Base-by-base conservation (phyloP, 2,113 vertebrate genomes). In the Rhombomys opimus region DNA sequence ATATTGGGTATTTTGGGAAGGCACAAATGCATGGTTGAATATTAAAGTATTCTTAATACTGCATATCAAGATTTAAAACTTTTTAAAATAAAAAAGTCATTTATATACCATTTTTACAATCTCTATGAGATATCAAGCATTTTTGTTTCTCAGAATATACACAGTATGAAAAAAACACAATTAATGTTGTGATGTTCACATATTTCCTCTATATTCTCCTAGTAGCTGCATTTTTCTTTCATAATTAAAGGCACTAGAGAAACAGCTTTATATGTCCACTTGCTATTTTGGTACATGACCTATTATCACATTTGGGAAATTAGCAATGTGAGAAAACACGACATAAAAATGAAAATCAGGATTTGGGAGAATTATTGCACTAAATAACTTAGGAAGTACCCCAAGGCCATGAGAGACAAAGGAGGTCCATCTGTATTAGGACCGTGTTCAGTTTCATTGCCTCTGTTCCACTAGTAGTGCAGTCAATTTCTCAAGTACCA, bases 391-490 rank as follows among this genome's bases (percentile, higher is more conserved):
- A 90, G 75, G 81, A 97, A 85, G 88, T 80, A 80, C 41, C 38
- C 41, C 92, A 95, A 96, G 75, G 92, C 73, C 87, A 92, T 81
- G 50, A 57, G 93, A 90, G n/a, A 98, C 63, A 94, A 93, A 35
- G 92, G 85, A 85, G 67, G 54, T 88, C 90, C 92, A 97, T 95
- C 90, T 93, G 93, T 92, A 80, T 93, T 38, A 90, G 18, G 67
- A 75, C n/a, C 59, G 7, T 9, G 27, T 93, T 95, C 89, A 82
- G 54, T 91, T 91, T 73, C 85, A 41, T 38, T 84, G 85, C 65
- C 89, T 93, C 59, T 91, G 27, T 85, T 95, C 70, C 84, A 93
- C 87, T 85, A 91, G 78, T 50, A 67, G 63, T 85, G 38, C 52
- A n/a, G 87, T 93, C 96, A 96, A 76, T 35, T 92, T 85, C 59